Percentiles rank a stretch among this genome's conserved stretches.
Conservation (phyloP, 92 coral and sea anemone genomes). For the Zoanthus solanderi region DNA sequence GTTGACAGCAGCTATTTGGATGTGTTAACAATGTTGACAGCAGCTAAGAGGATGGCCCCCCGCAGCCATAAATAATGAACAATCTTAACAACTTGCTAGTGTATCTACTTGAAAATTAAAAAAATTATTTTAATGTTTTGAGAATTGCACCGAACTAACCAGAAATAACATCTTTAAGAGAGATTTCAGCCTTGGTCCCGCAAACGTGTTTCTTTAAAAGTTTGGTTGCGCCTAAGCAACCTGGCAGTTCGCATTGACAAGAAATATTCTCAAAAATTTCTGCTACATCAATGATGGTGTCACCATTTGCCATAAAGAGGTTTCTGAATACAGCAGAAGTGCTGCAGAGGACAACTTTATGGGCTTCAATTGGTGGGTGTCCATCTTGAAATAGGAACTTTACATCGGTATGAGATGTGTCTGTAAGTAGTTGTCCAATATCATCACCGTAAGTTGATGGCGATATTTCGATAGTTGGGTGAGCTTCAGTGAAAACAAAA, state of each 20-base stretch:
- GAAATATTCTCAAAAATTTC: slow-evolving; percentile 14
- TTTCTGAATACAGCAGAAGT: slow-evolving; percentile 58
- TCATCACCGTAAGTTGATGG: slow-evolving; percentile 62
- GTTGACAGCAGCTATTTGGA: too few species aligned
- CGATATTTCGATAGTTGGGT: slow-evolving; percentile 50
- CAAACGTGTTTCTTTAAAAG: slow-evolving; percentile 14
- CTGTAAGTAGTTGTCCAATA: slow-evolving; percentile 53
- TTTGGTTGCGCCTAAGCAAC: background rate
- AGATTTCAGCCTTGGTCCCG: slow-evolving; percentile 1
- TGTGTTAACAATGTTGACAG: too few species aligned
- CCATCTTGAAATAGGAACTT: slow-evolving; percentile 64
- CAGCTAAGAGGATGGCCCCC: too few species aligned
- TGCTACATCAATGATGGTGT: background rate
- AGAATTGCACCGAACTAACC: background rate
- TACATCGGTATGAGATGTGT: slow-evolving; percentile 58
- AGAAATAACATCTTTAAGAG: background rate
- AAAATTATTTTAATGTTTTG: too few species aligned
- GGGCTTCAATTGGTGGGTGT: slow-evolving; percentile 65
- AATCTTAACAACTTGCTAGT: too few species aligned
- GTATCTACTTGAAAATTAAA: too few species aligned
- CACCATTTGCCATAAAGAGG: slow-evolving; percentile 40
- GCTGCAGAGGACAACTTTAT: slow-evolving; percentile 67
- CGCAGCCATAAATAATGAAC: too few species aligned
- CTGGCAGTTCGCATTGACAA: slow-evolving; percentile 24
- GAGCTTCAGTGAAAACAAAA: slow-evolving; percentile 11